Base-by-base conservation (phyloP, 1,140 invertebrate genomes). In the Potamilus streckersoni region DNA sequence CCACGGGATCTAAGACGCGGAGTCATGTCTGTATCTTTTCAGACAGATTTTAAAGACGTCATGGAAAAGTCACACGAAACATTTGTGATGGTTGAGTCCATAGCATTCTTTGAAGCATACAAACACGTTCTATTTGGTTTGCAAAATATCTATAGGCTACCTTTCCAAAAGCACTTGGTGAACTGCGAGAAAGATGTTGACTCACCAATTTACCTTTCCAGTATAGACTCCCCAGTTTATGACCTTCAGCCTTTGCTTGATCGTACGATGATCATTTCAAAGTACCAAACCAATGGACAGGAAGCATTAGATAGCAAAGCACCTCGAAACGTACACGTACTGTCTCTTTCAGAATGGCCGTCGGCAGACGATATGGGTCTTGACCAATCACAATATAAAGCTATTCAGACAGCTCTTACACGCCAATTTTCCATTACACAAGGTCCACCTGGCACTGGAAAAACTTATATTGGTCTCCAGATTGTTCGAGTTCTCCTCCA, bases 401-500 rank as follows among this genome's bases (percentile, higher is more conserved):
- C 92, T 5, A 79, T 92, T 20, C 77, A 85, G 63, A 78, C 80
- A n/a, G 90, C 90, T 20, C 80, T 92, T 2, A 89, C 85, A 14
- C 88, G 87, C 69, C 88, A 91, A 75, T 69, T 92, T n/a, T 87
- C 92, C 3, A 88, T 96, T 3, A 96, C 96, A 77, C 95, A 96
- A 91, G 92, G 83, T 17, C 91, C 84, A 19, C 87, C 84, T 55
- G 89, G 86, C 13, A 89, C 87, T 31, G 87, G 89, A 55, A 85
- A 88, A 80, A 83, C 87, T 19, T 85, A 84, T 67, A 76, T 89
- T 64, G 87, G 87, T 20, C 69, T 90, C 17, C 86, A 89, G 74
- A 83, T 91, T 15, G 84, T 88, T 8, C 72, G 88, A 70, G 69
- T 82, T 23, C 78, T 91, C 2, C 75, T 90, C 11, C 64, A 82